phyloP scores from a whole-genome alignment of 2,113 vertebrate species.

The Plotosus lineatus region DNA sequence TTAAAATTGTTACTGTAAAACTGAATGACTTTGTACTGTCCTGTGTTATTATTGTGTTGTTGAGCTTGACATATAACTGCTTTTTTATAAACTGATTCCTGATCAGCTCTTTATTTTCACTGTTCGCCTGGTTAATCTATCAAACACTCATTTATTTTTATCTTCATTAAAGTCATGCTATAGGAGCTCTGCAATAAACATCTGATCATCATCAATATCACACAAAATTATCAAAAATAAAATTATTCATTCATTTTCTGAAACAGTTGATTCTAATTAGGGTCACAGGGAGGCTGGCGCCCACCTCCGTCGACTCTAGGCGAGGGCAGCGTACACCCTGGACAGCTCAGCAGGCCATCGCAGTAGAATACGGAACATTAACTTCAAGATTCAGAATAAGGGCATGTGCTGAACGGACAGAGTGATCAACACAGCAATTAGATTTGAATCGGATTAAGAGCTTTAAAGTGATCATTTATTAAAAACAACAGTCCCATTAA shows the following conservation, averaged over 20 bases:
- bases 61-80: neutral
- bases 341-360: too few species aligned
- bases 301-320: too few species aligned
- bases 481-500: too few species aligned
- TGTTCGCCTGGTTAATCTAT: neutral
- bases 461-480: too few species aligned
- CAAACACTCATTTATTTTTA: neutral
- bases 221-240: neutral
- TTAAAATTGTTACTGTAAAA: conserved; percentile 47
- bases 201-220: neutral
- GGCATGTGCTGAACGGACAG: neutral
- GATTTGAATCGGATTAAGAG: too few species aligned
- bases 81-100: conserved; percentile 1
- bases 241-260: too few species aligned
- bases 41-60: conserved; percentile 47
- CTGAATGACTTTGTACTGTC: conserved; percentile 58
- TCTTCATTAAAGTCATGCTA: neutral
- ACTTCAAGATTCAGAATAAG: neutral
- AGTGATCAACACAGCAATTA: neutral
- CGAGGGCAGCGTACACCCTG: too few species aligned
- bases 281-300: too few species aligned
- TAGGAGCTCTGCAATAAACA: neutral
- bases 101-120: neutral
- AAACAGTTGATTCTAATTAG: too few species aligned
- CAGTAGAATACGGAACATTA: neutral